Percentiles rank a stretch among this genome's conserved stretches.
phyloP scores from a whole-genome alignment of 2,888 invertebrate genomes.

The Pammene aurita region DNA sequence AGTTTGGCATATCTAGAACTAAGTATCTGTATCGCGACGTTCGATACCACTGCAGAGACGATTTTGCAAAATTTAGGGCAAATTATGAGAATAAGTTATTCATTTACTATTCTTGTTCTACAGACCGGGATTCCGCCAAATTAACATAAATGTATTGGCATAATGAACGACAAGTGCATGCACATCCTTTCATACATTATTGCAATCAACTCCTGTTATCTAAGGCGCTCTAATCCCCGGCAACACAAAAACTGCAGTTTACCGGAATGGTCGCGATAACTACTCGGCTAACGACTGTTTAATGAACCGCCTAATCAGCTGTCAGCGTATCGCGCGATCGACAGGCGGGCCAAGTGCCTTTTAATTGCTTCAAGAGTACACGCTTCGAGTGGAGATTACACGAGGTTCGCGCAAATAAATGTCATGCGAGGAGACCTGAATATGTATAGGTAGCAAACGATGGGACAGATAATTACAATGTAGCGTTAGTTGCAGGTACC shows the following conservation, averaged over 20 bases:
- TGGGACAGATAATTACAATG: background rate
- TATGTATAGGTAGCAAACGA: background rate
- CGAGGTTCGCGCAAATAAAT: slow-evolving; percentile 3
- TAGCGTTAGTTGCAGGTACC: background rate
- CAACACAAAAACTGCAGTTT: slow-evolving; percentile 22
- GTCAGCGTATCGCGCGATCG: slow-evolving; percentile 35
- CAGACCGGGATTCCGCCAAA: too few relatives aligned
- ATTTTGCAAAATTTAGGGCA: too few relatives aligned
- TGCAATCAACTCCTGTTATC: background rate
- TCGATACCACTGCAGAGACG: too few relatives aligned
- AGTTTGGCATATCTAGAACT: background rate
- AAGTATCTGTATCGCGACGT: too few relatives aligned
- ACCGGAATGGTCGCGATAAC: slow-evolving; percentile 26
- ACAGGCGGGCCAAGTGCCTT: slow-evolving; percentile 35
- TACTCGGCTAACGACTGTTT: slow-evolving; percentile 30
- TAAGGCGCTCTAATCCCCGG: background rate
- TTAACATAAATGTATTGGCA: too few relatives aligned
- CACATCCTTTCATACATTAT: too few relatives aligned
- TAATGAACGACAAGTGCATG: too few relatives aligned
- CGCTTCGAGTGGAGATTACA: slow-evolving; percentile 28
- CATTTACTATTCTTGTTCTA: too few relatives aligned
- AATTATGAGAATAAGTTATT: too few relatives aligned
- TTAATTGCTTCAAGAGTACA: slow-evolving; percentile 33
- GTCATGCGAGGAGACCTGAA: background rate
- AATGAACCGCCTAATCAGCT: slow-evolving; percentile 40